Percentiles rank a stretch among this genome's conserved stretches.
These are phyloP conservation scores for Bufo bufo DNA, from an alignment of 2,113 vertebrate species.

Conservation along the genomic window DNA sequence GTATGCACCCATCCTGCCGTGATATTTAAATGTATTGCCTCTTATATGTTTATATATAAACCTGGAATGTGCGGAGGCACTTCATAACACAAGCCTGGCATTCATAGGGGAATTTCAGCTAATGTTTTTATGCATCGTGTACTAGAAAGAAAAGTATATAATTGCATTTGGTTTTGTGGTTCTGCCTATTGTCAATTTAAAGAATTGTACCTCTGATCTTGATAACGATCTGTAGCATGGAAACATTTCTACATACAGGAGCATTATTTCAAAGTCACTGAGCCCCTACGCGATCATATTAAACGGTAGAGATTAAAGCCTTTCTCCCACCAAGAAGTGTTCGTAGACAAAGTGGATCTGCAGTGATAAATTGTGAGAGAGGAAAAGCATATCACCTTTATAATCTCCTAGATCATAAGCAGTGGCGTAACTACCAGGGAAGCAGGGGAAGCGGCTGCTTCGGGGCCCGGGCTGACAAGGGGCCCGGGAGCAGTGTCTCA, in stretches of 20 bases:
- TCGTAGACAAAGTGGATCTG: conserved; percentile 38
- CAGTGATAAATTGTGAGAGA: conserved; percentile 22
- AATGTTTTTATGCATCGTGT: conserved; percentile 13
- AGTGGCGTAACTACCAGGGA: too few relatives aligned
- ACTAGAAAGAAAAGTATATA: conserved; percentile 27
- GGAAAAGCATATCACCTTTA: conserved; percentile 21
- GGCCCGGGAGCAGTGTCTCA: too few relatives aligned
- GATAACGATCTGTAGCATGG: conserved; percentile 44
- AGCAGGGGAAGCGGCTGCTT: too few relatives aligned
- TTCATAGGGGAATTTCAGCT: background rate
- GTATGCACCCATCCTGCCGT: conserved; percentile 34
- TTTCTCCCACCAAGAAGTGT: conserved; percentile 27
- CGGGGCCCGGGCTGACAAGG: too few relatives aligned
- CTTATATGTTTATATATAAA: conserved; percentile 44
- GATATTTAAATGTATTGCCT: conserved; percentile 49
- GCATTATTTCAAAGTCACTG: conserved; percentile 39
- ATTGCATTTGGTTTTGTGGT: conserved; percentile 27
- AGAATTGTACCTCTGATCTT: conserved; percentile 30
- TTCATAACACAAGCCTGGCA: conserved; percentile 15
- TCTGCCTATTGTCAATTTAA: conserved; percentile 42
- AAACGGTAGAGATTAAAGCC: conserved; percentile 39
- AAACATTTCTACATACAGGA: conserved; percentile 37
- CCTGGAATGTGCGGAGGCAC: conserved; percentile 22
- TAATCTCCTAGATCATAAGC: conserved; percentile 39
- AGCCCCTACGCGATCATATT: conserved; percentile 27